Percentiles rank a stretch among this genome's conserved stretches.
phyloP scores from a whole-genome alignment of 2,797 vertebrate genomes.

The Syngnathus rostellatus region DNA sequence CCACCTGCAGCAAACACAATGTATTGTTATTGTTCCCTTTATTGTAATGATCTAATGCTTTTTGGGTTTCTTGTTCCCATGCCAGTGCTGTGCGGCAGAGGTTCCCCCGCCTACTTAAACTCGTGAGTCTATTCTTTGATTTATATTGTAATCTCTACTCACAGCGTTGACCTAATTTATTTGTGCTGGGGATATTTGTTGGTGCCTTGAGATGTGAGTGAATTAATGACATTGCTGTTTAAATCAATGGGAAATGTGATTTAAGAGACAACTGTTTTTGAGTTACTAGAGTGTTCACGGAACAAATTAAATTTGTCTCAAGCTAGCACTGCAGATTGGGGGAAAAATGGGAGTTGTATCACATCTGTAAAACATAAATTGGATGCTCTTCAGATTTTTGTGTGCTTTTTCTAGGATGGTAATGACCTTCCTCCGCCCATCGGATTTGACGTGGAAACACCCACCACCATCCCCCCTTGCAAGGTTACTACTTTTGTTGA shows the following conservation, averaged over 20 bases:
- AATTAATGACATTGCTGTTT: neutral
- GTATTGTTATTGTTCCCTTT: neutral
- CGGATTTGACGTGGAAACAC: constrained; percentile 80
- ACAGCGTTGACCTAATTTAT: neutral
- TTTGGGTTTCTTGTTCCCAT: constrained; percentile 43
- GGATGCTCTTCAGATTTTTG: neutral
- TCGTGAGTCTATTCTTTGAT: constrained; percentile 60
- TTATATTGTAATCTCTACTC: neutral
- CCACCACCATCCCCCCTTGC: constrained; percentile 76
- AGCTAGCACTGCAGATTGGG: neutral
- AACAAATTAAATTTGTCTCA: neutral
- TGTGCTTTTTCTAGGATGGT: constrained; percentile 69
- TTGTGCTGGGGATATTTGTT: neutral
- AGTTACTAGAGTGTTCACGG: neutral
- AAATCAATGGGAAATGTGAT: neutral
- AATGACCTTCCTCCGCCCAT: constrained; percentile 83
- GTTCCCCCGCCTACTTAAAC: constrained; percentile 79
- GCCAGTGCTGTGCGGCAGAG: constrained; percentile 77
- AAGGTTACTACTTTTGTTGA: constrained; percentile 55
- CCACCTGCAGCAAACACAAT: neutral
- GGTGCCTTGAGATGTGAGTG: neutral
- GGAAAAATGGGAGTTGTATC: neutral
- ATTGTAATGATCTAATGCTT: constrained; percentile 30
- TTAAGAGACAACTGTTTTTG: neutral
- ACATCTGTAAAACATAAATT: neutral